phyloP scores from a whole-genome alignment of 1,140 invertebrate genomes.

The Ptiloglossa arizonensis region DNA sequence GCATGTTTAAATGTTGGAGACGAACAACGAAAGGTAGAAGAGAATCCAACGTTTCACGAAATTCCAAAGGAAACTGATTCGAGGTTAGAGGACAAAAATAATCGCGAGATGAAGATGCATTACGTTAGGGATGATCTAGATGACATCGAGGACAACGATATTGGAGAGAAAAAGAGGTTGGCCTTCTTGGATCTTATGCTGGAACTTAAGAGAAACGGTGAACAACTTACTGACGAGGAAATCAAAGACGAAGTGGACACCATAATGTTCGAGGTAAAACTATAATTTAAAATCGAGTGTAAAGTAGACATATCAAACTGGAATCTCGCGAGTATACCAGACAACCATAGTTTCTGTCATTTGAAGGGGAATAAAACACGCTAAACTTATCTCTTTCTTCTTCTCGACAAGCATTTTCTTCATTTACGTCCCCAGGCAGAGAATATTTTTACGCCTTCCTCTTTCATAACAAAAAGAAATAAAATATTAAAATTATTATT shows the following conservation, averaged over 20 bases:
- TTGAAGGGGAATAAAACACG: too few species aligned
- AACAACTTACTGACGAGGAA: constrained; percentile 87
- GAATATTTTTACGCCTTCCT: too few species aligned
- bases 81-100: neutral
- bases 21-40: neutral
- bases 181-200: constrained; percentile 94
- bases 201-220: constrained; percentile 84
- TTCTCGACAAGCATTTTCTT: too few species aligned
- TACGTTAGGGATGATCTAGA: constrained; percentile 87
- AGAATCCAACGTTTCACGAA: neutral
- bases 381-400: too few species aligned
- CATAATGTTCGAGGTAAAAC: constrained; percentile 93
- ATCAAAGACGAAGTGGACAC: constrained; percentile 94
- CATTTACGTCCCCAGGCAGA: too few species aligned
- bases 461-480: too few species aligned
- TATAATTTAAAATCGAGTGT: too few species aligned
- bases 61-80: constrained; percentile 25
- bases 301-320: too few species aligned
- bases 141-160: constrained; percentile 87
- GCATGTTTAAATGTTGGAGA: neutral
- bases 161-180: constrained; percentile 88
- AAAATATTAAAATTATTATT: too few species aligned
- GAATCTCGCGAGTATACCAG: too few species aligned
- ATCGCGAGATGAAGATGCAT: constrained; percentile 62
- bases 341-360: too few species aligned